Evolutionary conservation across 1,140 invertebrate genomes (phyloP).

Genomic region (Brachionus asplanchnoidis): DNA sequence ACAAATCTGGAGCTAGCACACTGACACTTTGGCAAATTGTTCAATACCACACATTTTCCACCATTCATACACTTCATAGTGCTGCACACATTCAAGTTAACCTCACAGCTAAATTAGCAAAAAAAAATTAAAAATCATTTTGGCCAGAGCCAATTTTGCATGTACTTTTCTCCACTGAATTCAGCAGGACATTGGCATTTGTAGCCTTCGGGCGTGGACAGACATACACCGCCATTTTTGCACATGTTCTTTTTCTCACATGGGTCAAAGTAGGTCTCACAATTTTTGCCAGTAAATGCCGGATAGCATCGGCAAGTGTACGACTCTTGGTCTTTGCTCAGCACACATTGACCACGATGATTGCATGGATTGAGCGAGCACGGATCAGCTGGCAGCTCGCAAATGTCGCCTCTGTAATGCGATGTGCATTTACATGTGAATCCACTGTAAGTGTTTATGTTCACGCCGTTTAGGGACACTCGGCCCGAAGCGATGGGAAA

Average conservation of each 20-base stretch:
- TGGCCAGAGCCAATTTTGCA: background rate
- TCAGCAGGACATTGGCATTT: slow-evolving; percentile 9
- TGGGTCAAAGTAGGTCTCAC: slow-evolving; percentile 20
- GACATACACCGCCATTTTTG: slow-evolving; percentile 32
- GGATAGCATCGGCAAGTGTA: slow-evolving; percentile 15
- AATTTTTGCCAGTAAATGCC: slow-evolving; percentile 18
- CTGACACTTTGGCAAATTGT: slow-evolving; percentile 9
- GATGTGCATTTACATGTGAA: slow-evolving; percentile 10
- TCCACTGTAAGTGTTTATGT: background rate
- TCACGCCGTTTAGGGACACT: background rate
- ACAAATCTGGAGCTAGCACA: slow-evolving; percentile 12
- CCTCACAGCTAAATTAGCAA: background rate
- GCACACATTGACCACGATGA: slow-evolving; percentile 11
- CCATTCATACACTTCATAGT: slow-evolving; percentile 73
- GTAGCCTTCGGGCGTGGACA: background rate
- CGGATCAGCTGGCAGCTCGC: background rate
- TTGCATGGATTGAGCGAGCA: slow-evolving; percentile 34
- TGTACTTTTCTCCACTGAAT: slow-evolving; percentile 25
- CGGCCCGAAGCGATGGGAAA: background rate
- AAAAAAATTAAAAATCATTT: background rate
- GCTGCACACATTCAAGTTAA: background rate
- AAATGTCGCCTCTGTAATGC: slow-evolving; percentile 1
- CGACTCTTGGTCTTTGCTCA: background rate
- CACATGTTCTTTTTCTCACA: background rate
- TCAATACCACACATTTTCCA: slow-evolving; percentile 72